phyloP scores from a whole-genome alignment of 2,888 invertebrate species.

The Drosophila paranaensis region DNA sequence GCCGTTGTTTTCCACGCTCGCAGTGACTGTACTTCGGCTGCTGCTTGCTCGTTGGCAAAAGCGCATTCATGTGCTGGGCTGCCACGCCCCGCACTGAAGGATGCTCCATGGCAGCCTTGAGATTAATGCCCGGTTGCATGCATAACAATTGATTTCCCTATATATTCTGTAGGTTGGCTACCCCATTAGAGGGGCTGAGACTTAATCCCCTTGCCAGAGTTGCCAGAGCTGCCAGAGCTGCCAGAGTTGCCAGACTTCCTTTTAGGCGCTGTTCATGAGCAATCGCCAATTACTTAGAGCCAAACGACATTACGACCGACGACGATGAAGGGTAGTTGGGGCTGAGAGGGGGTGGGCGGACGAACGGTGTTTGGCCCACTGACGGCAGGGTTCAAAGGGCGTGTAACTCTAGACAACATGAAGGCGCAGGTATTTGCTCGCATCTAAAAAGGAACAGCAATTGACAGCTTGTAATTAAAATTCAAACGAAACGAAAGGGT shows the following conservation, averaged over 20 bases:
- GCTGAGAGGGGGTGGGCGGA: not conserved
- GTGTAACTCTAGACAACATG: slow-evolving; percentile 38
- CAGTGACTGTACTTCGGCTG: slow-evolving; percentile 73
- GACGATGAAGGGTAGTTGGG: not conserved
- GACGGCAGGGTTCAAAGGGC: slow-evolving; percentile 14
- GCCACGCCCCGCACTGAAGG: slow-evolving; percentile 52
- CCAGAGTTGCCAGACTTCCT: slow-evolving; percentile 19
- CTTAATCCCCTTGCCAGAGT: slow-evolving; percentile 51
- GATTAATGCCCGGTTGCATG: slow-evolving; percentile 63
- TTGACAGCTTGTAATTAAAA: slow-evolving; percentile 50
- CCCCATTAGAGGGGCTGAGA: no score
- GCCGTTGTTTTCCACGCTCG: slow-evolving; percentile 75
- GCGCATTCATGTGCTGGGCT: slow-evolving; percentile 56
- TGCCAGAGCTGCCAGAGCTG: not conserved
- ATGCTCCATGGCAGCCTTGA: slow-evolving; percentile 39
- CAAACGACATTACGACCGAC: slow-evolving; percentile 40
- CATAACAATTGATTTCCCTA: slow-evolving; percentile 74
- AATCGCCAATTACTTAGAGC: slow-evolving; percentile 50
- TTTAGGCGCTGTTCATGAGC: slow-evolving; percentile 28
- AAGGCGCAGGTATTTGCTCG: slow-evolving; percentile 30
- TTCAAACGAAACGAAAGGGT: slow-evolving; percentile 10
- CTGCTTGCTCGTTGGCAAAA: slow-evolving; percentile 34
- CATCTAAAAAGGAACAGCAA: slow-evolving; percentile 14
- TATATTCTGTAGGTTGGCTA: slow-evolving; percentile 55
- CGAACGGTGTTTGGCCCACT: slow-evolving; percentile 2